Base-by-base conservation (phyloP, 2,797 vertebrate species). In the Tokudaia tokunoshimensis region DNA sequence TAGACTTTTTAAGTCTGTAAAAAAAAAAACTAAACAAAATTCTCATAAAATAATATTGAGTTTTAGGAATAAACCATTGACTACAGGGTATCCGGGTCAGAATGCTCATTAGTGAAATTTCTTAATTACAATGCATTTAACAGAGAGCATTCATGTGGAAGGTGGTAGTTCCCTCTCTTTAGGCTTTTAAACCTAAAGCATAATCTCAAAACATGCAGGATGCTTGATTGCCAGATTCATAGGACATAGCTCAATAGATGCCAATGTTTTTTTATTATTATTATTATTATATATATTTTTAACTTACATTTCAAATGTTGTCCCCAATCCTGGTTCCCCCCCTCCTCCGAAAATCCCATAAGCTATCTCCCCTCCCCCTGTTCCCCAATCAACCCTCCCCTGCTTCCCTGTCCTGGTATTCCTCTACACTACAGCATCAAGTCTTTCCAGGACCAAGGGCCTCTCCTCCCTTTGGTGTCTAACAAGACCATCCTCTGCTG, bases 61-160 rank as follows among this genome's bases (percentile, higher is more conserved):
- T 52, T 88, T 89, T 37, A 82, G 44, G 93, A 95, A 88, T 91
- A 95, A 83, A 92, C 55, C 70, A 89, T 31, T 81, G 91, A 44
- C 15, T 47, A 34, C 34, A 34, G 90, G 80, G 9, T 81, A n/a
- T 57, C 37, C 7, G 37, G 80, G 44, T 31, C 65, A 24, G 89
- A 89, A 37, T 83, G 34, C 67, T 57, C 29, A 41, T 72, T 72
- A n/a, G 59, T 37, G 6, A 63, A 75, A 41, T 55, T 75, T 59
- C 67, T 80, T 72, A 65, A 44, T 65, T 65, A 10, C 29, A 55
- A 8, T 50, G 17, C 17, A 41, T 72, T 65, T 75, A 34, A 10
- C 13, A 13, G 72, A 50, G 55, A 94, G 41, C 50, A 12, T 44
- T 83, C 37, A 6, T 0, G 12, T 9, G 44, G 81, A 91, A 31